Percentiles rank a stretch among this genome's conserved stretches.
Conservation (phyloP, 2,888 invertebrate species). For the Heliconius ismenius region DNA sequence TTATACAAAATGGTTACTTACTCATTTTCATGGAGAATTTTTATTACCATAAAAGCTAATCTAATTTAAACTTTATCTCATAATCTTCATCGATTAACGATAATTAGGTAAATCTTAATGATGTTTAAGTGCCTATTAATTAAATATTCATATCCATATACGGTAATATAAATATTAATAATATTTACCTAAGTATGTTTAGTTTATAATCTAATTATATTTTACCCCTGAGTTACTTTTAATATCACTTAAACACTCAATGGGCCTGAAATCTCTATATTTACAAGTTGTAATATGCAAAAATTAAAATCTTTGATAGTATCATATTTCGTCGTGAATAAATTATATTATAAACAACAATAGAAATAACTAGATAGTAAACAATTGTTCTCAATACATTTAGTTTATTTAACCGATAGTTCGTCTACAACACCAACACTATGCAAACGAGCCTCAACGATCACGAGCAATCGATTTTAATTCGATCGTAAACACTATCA, state of each 20-base stretch:
- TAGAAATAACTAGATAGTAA: constrained; percentile 5
- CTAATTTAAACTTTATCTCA: not conserved
- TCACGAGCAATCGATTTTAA: constrained; percentile 72
- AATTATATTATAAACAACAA: not conserved
- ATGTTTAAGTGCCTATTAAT: constrained; percentile 8
- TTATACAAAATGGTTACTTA: not conserved
- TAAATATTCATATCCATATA: constrained; percentile 8
- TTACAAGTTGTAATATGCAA: not conserved
- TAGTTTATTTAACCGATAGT: constrained; percentile 20
- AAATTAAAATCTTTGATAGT: not conserved
- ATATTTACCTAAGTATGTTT: not conserved
- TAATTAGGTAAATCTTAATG: constrained; percentile 8
- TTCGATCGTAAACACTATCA: constrained; percentile 72
- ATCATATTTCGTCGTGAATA: not conserved
- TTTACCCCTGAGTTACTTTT: not conserved
- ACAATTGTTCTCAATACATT: constrained; percentile 21
- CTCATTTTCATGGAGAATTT: not conserved
- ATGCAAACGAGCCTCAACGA: constrained; percentile 44
- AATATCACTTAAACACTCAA: not conserved
- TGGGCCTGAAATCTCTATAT: not conserved
- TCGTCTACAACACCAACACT: constrained; percentile 27
- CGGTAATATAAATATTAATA: not conserved
- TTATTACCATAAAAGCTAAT: constrained; percentile 4
- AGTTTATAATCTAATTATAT: not conserved
- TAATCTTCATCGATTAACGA: not conserved